These are phyloP conservation scores for Syrista parreyssii DNA, from an alignment of 2,888 invertebrate species.

Conservation along the genomic window DNA sequence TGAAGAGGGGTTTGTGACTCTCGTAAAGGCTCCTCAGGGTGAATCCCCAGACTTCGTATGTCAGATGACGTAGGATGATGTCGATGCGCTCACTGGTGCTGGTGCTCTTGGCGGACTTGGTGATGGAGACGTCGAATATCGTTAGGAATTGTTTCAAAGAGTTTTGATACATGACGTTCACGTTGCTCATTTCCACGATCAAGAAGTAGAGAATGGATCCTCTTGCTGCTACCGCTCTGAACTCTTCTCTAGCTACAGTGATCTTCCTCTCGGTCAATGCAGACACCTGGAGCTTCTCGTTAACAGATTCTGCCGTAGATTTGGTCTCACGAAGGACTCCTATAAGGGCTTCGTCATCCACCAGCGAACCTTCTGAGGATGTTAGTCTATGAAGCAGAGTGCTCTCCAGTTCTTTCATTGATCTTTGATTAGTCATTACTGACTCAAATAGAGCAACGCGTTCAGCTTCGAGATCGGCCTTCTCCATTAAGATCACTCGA, in stretches of 20 bases:
- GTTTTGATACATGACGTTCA: constrained; percentile 97
- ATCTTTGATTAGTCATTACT: constrained; percentile 94
- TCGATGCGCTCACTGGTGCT: constrained; percentile 87
- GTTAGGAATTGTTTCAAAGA: constrained; percentile 93
- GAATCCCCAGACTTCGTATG: constrained; percentile 92
- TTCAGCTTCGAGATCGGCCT: constrained; percentile 94
- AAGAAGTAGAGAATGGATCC: constrained; percentile 96
- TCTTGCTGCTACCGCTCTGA: constrained; percentile 92
- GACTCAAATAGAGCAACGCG: constrained; percentile 93
- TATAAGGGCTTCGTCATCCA: constrained; percentile 95
- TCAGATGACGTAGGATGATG: constrained; percentile 89
- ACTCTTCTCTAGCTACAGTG: constrained; percentile 93
- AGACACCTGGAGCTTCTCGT: constrained; percentile 91
- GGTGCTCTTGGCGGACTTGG: constrained; percentile 87
- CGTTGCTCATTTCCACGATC: constrained; percentile 97
- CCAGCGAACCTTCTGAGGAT: constrained; percentile 92
- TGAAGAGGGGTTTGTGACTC: constrained; percentile 91
- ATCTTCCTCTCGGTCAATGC: constrained; percentile 96
- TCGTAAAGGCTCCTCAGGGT: constrained; percentile 93
- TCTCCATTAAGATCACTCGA: constrained; percentile 95
- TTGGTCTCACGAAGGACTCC: constrained; percentile 86
- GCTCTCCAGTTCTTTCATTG: constrained; percentile 95
- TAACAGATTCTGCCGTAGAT: constrained; percentile 92
- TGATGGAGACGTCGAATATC: constrained; percentile 94
- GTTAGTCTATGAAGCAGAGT: constrained; percentile 92